Conservation (phyloP, 2,888 invertebrate genomes). For the Baccha elongata region DNA sequence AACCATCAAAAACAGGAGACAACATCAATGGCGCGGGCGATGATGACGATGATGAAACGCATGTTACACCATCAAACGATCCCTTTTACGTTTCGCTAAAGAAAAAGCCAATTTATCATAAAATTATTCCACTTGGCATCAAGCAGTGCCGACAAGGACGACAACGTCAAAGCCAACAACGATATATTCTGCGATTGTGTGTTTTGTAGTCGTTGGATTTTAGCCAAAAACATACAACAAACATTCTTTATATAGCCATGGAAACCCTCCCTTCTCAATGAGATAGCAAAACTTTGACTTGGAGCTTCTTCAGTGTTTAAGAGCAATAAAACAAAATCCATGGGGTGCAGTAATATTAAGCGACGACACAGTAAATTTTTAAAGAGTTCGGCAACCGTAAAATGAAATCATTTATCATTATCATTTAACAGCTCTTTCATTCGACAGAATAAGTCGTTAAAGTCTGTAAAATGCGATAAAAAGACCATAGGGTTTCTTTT, state of each 20-base stretch:
- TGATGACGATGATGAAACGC: conserved; percentile 6
- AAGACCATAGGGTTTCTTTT: neutral
- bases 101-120: conserved; percentile 18
- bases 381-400: conserved; percentile 15
- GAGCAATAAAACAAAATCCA: no score
- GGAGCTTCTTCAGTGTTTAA: no score
- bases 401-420: neutral
- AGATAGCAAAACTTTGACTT: no score
- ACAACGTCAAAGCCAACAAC: neutral
- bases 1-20: neutral
- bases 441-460: neutral
- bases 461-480: conserved; percentile 1
- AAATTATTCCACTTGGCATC: neutral
- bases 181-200: no score
- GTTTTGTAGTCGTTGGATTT: no score
- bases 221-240: no score
- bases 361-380: conserved; percentile 33
- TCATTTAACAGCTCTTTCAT: neutral
- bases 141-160: neutral
- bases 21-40: neutral
- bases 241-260: no score
- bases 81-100: conserved; percentile 8
- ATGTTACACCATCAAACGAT: neutral
- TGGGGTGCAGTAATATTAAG: no score
- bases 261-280: no score